Base-by-base conservation (phyloP, 2,113 vertebrate genomes). In the Osmerus eperlanus region DNA sequence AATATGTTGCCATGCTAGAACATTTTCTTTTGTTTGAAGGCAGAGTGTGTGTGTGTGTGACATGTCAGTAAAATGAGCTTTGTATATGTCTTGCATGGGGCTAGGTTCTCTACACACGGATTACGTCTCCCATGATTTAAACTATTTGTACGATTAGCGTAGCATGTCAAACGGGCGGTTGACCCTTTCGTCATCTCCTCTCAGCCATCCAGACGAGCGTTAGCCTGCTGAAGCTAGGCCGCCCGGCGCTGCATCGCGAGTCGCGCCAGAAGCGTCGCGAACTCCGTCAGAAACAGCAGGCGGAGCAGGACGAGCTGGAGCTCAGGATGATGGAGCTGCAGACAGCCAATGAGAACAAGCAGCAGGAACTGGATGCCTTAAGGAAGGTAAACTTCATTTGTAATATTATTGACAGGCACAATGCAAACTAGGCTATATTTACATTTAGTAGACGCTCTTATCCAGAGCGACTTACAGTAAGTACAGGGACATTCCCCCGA, bases 281-380 rank as follows among this genome's bases (percentile, higher is more conserved):
- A 9, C 67, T 95, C 28, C 90, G 97, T 0, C 90, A 93, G 89
- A 96, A 92, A 85, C 90, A 94, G 77, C 88, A 94, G 79, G 94
- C 93, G 0, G 96, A 99, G 73, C 97, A 97, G 71, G 94, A 96
- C 73, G 95, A 96, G 84, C 85, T 98, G 88, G 93, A 96, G 85
- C 84, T 91, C 65, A 93, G 95, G 85, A 98, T 98, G 97, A 95
- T 85, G 56, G 95, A 96, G 52, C 93, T 99, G 70, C 96, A 97
- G 84, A 81, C 76, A 0, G 94, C 97, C 67, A 99, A 97, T 0
- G 97, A 98, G 82, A 94, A 90, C 83, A 98, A 97, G 68, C 97
- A 98, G 82, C 88, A 80, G 18, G 96, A 99, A 3, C 91, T 99
- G 88, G 97, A 98, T 88, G 88, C 89, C 0, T 94, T 99, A 92